Conservation (phyloP, 2,113 vertebrate genomes). For the Dissostichus mawsoni region DNA sequence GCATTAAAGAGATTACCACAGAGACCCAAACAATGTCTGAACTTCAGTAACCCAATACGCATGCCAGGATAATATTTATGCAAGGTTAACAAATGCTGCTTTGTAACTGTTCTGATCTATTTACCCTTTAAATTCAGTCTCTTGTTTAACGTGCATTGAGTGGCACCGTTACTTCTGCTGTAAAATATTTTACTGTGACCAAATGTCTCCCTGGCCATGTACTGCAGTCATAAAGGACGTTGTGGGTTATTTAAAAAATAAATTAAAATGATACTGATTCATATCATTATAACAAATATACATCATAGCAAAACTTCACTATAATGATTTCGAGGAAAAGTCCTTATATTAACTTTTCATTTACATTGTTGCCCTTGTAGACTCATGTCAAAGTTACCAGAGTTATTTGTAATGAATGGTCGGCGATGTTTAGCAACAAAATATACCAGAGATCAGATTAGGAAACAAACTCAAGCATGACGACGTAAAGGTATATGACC, state of each 20-base stretch:
- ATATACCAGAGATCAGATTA: slow-evolving; percentile 23
- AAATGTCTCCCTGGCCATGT: slow-evolving; percentile 1
- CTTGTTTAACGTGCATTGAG: slow-evolving; percentile 23
- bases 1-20: slow-evolving; percentile 75
- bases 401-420: not conserved
- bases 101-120: slow-evolving; percentile 55
- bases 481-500: slow-evolving; percentile 71
- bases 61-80: slow-evolving; percentile 53
- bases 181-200: slow-evolving; percentile 30
- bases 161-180: not conserved
- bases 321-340: slow-evolving; percentile 26
- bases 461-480: slow-evolving; percentile 58
- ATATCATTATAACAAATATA: no score
- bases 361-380: not conserved
- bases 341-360: slow-evolving; percentile 5
- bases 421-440: slow-evolving; percentile 14
- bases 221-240: not conserved
- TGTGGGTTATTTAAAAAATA: not conserved
- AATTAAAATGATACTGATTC: not conserved
- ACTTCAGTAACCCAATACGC: slow-evolving; percentile 63
- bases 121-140: slow-evolving; percentile 23
- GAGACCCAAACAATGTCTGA: slow-evolving; percentile 78
- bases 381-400: not conserved
- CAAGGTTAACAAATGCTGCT: slow-evolving; percentile 48
- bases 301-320: not conserved